Conservation (phyloP, 2,797 vertebrate genomes). For the Myripristis murdjan region DNA sequence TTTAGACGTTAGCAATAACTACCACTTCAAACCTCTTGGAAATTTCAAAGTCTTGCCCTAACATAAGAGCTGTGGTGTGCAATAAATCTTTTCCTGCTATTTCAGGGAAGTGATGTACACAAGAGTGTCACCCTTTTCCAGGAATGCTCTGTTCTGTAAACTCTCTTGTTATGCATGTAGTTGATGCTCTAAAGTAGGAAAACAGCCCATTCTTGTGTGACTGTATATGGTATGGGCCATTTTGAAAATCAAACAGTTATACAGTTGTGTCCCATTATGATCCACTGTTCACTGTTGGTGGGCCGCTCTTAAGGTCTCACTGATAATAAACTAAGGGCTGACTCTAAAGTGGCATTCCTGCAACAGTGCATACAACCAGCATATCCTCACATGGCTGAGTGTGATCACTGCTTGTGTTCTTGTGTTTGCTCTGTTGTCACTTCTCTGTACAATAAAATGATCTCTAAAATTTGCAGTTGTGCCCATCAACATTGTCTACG, state of each 20-base stretch:
- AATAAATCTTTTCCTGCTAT: constrained; percentile 22
- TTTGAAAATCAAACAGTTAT: constrained; percentile 60
- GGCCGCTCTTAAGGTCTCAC: constrained; percentile 51
- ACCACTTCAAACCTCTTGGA: constrained; percentile 1
- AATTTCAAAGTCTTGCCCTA: not conserved
- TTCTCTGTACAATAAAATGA: too few relatives aligned
- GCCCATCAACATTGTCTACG: not conserved
- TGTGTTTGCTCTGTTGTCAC: not conserved
- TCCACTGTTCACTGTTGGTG: constrained; percentile 54
- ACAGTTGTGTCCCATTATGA: constrained; percentile 31
- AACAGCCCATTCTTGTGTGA: constrained; percentile 29
- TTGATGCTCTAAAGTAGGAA: constrained; percentile 34
- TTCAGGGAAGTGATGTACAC: not conserved
- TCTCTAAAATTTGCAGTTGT: constrained; percentile 1
- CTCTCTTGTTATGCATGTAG: not conserved
- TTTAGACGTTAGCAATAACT: constrained; percentile 4
- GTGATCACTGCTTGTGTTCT: not conserved
- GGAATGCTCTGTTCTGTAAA: constrained; percentile 8
- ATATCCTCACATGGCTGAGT: constrained; percentile 25
- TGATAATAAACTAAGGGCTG: constrained; percentile 26
- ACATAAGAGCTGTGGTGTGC: not conserved
- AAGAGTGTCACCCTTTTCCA: constrained; percentile 19
- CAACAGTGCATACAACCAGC: not conserved
- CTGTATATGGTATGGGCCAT: constrained; percentile 62
- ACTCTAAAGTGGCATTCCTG: constrained; percentile 26